Evolutionary conservation across 2,797 vertebrate genomes (phyloP).

Genomic region (Nannoperca obscura): DNA sequence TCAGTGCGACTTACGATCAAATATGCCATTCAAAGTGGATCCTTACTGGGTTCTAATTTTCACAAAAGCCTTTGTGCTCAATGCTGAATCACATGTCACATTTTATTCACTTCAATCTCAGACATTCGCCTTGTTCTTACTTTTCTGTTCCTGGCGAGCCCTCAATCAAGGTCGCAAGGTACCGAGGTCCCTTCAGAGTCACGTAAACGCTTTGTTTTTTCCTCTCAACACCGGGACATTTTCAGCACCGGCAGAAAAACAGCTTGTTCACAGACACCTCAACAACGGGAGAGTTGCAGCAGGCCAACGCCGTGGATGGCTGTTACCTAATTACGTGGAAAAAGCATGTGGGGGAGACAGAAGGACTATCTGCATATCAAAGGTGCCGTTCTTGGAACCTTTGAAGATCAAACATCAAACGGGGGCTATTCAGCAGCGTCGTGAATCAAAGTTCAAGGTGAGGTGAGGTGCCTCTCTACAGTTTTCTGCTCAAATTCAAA

Average conservation of each 20-base stretch:
- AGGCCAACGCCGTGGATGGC: slow-evolving; percentile 8
- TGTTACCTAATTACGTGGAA: slow-evolving; percentile 58
- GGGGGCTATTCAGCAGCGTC: slow-evolving; percentile 31
- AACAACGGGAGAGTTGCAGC: slow-evolving; percentile 25
- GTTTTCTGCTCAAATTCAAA: slow-evolving; percentile 27
- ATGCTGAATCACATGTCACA: slow-evolving; percentile 27
- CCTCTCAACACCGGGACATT: not conserved
- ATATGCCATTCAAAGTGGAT: slow-evolving; percentile 7
- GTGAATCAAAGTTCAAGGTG: slow-evolving; percentile 27
- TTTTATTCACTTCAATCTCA: slow-evolving; percentile 24
- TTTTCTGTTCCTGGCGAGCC: not conserved
- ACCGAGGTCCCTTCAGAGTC: not conserved
- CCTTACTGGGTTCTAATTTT: slow-evolving; percentile 29
- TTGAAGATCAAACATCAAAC: slow-evolving; percentile 64
- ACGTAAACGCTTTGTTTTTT: slow-evolving; percentile 12
- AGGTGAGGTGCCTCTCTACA: slow-evolving; percentile 4
- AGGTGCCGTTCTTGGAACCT: slow-evolving; percentile 49
- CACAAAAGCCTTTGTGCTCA: slow-evolving; percentile 16
- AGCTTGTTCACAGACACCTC: slow-evolving; percentile 50
- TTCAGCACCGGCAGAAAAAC: slow-evolving; percentile 14
- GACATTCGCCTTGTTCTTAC: slow-evolving; percentile 23
- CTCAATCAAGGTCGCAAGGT: slow-evolving; percentile 11
- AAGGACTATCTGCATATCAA: slow-evolving; percentile 69
- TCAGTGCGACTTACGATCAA: slow-evolving; percentile 40
- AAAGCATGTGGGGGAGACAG: slow-evolving; percentile 14